These are phyloP conservation scores for Lepilemur septentrionalis DNA, from an alignment of 2,797 vertebrate genomes.

Conservation along the genomic window DNA sequence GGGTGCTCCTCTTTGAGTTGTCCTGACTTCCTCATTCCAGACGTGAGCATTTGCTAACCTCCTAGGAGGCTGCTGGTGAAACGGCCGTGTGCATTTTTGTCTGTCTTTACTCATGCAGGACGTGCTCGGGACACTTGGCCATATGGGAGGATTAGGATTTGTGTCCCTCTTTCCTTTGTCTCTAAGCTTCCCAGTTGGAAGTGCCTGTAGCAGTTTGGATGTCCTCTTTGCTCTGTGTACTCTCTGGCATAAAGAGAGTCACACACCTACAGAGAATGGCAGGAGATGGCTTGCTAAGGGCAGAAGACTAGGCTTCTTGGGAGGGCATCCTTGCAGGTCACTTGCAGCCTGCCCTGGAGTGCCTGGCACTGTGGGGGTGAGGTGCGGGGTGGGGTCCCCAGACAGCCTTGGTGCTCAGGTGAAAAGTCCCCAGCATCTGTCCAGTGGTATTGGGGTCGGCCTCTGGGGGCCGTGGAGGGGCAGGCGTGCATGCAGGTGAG, in stretches of 20 bases:
- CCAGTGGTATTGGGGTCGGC: background rate
- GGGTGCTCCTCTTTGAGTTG: background rate
- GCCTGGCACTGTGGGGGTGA: background rate
- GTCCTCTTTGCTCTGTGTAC: background rate
- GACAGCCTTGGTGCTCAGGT: background rate
- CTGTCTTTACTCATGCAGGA: background rate
- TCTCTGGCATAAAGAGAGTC: background rate
- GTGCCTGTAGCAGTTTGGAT: background rate
- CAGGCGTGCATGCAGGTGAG: background rate
- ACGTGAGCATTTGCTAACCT: background rate
- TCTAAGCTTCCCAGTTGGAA: background rate
- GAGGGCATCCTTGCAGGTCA: background rate
- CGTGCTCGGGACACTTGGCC: rapidly evolving
- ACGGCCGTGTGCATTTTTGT: background rate
- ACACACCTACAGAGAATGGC: rapidly evolving
- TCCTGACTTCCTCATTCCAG: background rate
- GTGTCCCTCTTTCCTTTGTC: background rate
- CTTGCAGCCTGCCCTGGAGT: background rate
- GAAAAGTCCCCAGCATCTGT: background rate
- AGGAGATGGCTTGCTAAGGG: background rate
- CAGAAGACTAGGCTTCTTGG: background rate
- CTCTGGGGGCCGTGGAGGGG: background rate
- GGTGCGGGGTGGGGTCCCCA: background rate
- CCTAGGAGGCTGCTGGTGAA: background rate
- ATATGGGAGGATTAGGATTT: rapidly evolving